A percentile compares a stretch with the other conserved stretches of the same genome.
Conservation (phyloP, 2,797 vertebrate genomes). For the Lacerta viridis region DNA sequence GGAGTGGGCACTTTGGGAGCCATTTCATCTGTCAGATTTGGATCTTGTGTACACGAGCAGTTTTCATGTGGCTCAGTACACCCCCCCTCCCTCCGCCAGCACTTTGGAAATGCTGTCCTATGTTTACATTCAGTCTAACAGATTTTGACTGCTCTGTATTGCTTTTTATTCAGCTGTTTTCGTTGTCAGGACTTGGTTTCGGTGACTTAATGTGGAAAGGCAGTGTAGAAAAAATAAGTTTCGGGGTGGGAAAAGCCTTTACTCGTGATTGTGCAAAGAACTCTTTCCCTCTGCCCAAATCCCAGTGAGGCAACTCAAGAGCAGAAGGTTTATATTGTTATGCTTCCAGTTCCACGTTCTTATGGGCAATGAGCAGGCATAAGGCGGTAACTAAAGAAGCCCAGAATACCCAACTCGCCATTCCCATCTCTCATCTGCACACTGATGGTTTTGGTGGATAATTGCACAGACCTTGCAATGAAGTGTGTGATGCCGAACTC, state of each 20-base stretch:
- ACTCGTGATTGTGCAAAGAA: not conserved
- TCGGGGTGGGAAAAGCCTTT: not conserved
- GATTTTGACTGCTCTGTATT: not conserved
- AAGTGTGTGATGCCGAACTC: conserved; percentile 99
- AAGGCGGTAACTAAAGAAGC: not conserved
- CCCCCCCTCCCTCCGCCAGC: too few relatives aligned
- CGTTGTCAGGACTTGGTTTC: too few relatives aligned
- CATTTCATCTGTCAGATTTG: not conserved
- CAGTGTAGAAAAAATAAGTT: too few relatives aligned
- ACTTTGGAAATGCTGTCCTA: too few relatives aligned
- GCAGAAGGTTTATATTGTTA: too few relatives aligned
- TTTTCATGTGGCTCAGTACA: not conserved
- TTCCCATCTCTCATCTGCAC: too few relatives aligned
- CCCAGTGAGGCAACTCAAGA: not conserved
- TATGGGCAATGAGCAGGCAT: too few relatives aligned
- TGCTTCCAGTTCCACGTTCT: too few relatives aligned
- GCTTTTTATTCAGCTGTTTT: not conserved
- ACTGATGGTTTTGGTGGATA: accelerated
- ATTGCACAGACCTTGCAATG: conserved; percentile 89
- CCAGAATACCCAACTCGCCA: not conserved
- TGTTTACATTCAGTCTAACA: not conserved
- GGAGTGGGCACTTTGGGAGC: not conserved
- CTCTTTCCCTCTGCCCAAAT: too few relatives aligned
- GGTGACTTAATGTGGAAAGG: not conserved
- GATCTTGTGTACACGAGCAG: not conserved